phyloP scores from a whole-genome alignment of 2,113 vertebrate genomes.

The Ginglymostoma cirratum region DNA sequence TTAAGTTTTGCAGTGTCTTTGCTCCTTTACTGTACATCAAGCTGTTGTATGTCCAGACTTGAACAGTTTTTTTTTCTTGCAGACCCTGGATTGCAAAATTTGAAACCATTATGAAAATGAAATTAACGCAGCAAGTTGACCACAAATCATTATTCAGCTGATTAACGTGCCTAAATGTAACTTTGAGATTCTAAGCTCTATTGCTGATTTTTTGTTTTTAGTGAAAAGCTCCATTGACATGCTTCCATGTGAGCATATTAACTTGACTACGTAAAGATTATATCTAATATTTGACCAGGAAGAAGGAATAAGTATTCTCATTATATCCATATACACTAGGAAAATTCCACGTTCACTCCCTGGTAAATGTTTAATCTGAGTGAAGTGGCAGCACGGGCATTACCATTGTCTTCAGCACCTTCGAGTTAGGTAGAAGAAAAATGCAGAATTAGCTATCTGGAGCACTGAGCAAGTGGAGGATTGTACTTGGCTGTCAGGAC shows the following conservation, averaged over 20 bases:
- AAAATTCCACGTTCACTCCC: background rate
- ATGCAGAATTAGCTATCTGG: background rate
- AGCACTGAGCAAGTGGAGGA: background rate
- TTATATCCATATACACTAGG: background rate
- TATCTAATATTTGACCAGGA: background rate
- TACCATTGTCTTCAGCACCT: background rate
- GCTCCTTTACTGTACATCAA: background rate
- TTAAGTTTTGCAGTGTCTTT: background rate
- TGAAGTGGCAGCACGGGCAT: too few species aligned
- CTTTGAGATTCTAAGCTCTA: background rate
- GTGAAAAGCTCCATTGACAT: background rate
- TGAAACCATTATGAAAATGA: background rate
- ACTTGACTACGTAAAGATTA: background rate
- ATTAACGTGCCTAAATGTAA: background rate
- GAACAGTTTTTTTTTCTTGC: background rate
- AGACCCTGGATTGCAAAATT: background rate
- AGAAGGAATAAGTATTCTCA: background rate
- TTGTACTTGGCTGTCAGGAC: background rate
- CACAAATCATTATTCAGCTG: background rate
- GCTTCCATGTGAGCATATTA: background rate
- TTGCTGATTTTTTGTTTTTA: background rate
- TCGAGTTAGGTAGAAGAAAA: background rate
- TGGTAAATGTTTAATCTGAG: background rate
- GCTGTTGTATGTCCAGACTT: background rate
- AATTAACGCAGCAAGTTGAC: background rate